Evolutionary conservation across 1,140 invertebrate species (phyloP), one percentile per base, ranked within the genome.

Genomic region (Trachymyrmex septentrionalis): DNA sequence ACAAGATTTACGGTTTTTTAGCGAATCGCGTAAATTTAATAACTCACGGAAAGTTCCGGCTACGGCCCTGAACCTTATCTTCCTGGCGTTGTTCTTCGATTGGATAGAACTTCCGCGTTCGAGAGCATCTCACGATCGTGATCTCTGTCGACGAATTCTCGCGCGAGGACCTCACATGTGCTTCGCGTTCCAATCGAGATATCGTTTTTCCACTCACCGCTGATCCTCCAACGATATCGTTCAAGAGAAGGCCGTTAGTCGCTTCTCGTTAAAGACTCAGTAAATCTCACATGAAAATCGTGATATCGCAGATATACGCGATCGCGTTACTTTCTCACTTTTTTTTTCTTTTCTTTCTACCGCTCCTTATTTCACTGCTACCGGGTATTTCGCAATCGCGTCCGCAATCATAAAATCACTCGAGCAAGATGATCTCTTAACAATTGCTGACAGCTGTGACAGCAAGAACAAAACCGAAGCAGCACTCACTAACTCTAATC

Each of bases 121-220:
- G 81, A 66, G 59, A 87, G 66, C 38, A 66, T 87, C 86, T 85
- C 88, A 85, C 86, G 82, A 88, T 89, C 69, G 86, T 61, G 73
- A 80, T 64, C 53, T 53, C 53, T 53, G 55, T 82, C 66, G 88
- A 50, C 72, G 64, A 73, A 66, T 57, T 21, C 64, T 63, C 27
- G 55, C n/a, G 55, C 44, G 64, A 61, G n/a, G 61, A 81, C 34
- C 61, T 19, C 63, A 73, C 34, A 67, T 12, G 21, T 12, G 7
- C 44, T 53, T 80, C 63, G 72, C 57, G n/a, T 24, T 48, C 21
- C 30, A 48, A 30, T 50, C 76, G 27, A 19, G 30, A 21, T 67
- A 72, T 69, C 66, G 44, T 72, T 64, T 78, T 72, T 69, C 66
- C 30, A 55, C 55, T 3, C 14, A 14, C 0, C n/a, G 77, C 50